Evolutionary conservation across 2,797 vertebrate genomes (phyloP).

Genomic region (Rhincodon typus): DNA sequence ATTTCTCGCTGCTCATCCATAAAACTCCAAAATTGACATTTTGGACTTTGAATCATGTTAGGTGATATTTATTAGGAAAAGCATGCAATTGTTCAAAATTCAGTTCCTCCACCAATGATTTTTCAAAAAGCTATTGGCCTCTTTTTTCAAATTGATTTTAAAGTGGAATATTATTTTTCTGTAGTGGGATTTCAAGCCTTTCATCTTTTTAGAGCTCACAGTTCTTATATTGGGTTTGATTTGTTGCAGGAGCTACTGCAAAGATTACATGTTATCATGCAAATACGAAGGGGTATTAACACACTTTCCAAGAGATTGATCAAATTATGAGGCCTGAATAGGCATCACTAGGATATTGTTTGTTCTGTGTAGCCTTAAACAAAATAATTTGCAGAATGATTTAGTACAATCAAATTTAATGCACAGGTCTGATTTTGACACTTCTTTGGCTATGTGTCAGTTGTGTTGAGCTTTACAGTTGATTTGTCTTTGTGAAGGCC

Average conservation of each 20-base stretch:
- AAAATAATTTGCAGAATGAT: neutral
- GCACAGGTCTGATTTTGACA: neutral
- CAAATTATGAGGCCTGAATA: neutral
- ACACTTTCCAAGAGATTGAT: neutral
- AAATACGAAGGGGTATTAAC: neutral
- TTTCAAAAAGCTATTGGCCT: neutral
- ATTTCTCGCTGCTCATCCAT: neutral
- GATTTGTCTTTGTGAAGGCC: too few relatives aligned
- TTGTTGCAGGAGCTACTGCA: neutral
- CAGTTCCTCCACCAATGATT: neutral
- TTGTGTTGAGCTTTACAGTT: too few relatives aligned
- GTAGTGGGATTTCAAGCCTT: neutral
- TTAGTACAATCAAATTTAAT: neutral
- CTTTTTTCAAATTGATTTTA: neutral
- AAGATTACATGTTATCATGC: constrained; percentile 1
- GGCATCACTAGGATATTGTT: neutral
- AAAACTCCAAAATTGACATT: neutral
- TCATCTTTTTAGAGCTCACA: neutral
- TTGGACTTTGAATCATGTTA: neutral
- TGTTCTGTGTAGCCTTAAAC: neutral
- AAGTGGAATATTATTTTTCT: neutral
- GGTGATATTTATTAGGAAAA: neutral
- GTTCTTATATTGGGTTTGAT: neutral
- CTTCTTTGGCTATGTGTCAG: too few relatives aligned
- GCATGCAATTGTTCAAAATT: neutral